These are phyloP conservation scores for Hyperoplus immaculatus DNA, from an alignment of 2,797 vertebrate species.

Conservation along the genomic window DNA sequence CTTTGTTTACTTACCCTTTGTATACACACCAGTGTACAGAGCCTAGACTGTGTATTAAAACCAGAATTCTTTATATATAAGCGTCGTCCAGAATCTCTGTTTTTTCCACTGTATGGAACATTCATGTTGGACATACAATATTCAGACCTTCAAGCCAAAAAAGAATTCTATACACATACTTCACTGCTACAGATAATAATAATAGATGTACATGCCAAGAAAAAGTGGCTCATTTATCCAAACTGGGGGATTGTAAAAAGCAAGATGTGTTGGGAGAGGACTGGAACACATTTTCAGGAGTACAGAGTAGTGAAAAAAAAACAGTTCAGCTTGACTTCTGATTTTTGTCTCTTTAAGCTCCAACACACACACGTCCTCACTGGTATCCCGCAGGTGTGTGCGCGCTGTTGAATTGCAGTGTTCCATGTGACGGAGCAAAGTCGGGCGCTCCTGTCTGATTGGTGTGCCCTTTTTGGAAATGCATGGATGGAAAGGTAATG, in stretches of 20 bases:
- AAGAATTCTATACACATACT: not conserved
- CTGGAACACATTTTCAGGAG: constrained; percentile 13
- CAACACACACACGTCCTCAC: not conserved
- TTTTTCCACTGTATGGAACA: constrained; percentile 19
- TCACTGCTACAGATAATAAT: not conserved
- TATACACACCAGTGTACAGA: too few relatives aligned
- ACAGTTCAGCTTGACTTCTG: constrained; percentile 35
- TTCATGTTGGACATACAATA: constrained; percentile 28
- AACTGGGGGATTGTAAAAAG: not conserved
- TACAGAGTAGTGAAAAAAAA: constrained; percentile 13
- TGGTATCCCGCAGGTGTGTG: constrained; percentile 22
- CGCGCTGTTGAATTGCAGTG: constrained; percentile 27
- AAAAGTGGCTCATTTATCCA: constrained; percentile 18
- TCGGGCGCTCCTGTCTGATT: constrained; percentile 48
- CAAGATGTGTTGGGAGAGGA: not conserved
- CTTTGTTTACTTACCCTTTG: too few relatives aligned
- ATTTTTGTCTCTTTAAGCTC: constrained; percentile 30
- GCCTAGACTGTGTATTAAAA: too few relatives aligned
- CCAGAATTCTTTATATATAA: constrained; percentile 1
- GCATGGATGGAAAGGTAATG: constrained; percentile 7
- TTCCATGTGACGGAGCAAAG: constrained; percentile 51
- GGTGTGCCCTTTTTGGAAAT: constrained; percentile 61
- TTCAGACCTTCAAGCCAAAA: constrained; percentile 12
- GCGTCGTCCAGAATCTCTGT: too few relatives aligned
- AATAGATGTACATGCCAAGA: not conserved